phyloP scores from a whole-genome alignment of 2,797 vertebrate species.

The Tinamus major region DNA sequence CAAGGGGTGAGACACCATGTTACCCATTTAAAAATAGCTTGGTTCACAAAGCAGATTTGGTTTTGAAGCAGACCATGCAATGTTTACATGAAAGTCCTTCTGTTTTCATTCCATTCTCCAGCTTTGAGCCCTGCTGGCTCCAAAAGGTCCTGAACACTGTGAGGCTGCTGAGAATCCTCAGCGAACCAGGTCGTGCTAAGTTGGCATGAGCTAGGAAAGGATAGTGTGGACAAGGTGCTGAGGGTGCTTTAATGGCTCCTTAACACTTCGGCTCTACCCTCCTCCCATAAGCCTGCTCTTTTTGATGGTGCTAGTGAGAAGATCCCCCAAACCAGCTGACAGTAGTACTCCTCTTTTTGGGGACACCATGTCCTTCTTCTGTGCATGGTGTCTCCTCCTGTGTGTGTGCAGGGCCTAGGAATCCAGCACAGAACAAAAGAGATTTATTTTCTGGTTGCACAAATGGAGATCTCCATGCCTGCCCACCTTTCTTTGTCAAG shows the following conservation, averaged over 20 bases:
- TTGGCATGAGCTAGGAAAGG: not conserved
- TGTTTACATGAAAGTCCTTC: not conserved
- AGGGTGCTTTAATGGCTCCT: rapidly evolving
- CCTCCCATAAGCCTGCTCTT: not conserved
- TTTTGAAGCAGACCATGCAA: not conserved
- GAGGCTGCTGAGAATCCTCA: not conserved
- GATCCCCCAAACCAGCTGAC: not conserved
- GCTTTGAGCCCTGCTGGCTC: not conserved
- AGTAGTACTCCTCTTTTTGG: rapidly evolving
- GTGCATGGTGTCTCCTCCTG: too few relatives aligned
- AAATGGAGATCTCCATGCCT: not conserved
- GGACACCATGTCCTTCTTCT: not conserved
- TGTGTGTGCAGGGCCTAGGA: too few relatives aligned
- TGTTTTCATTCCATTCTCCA: not conserved
- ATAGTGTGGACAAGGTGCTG: not conserved
- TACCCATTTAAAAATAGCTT: not conserved
- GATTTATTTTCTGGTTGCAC: not conserved
- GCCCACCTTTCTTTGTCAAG: not conserved
- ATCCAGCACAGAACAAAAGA: not conserved
- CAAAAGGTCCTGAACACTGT: not conserved
- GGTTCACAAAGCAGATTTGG: not conserved
- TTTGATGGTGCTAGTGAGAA: not conserved
- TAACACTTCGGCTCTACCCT: not conserved
- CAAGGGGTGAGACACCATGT: not conserved
- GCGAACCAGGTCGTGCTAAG: not conserved